These are phyloP conservation scores for Escarpia spicata DNA, from an alignment of 2,888 invertebrate genomes.

Conservation along the genomic window DNA sequence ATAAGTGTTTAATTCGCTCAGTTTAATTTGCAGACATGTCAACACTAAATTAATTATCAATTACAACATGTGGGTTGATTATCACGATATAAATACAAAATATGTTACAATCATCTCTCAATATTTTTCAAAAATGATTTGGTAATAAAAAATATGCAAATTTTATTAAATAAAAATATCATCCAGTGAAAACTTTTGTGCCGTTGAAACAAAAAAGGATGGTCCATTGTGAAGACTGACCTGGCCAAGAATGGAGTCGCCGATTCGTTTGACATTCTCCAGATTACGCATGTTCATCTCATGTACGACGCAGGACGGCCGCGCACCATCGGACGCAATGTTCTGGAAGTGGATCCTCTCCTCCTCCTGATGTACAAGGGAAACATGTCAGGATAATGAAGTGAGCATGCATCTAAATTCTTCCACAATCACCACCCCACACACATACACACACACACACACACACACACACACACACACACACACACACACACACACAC, in stretches of 20 bases:
- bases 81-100: too few species aligned
- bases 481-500: too few species aligned
- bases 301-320: constrained; percentile 65
- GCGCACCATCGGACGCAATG: constrained; percentile 44
- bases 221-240: constrained; percentile 48
- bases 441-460: too few species aligned
- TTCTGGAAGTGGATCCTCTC: constrained; percentile 50
- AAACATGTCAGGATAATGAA: background rate
- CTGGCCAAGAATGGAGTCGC: constrained; percentile 67
- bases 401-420: background rate
- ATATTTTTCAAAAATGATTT: too few species aligned
- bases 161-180: too few species aligned
- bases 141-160: too few species aligned
- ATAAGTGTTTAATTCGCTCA: too few species aligned
- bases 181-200: background rate
- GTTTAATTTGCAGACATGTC: too few species aligned
- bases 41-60: too few species aligned
- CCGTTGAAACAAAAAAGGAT: background rate
- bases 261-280: constrained; percentile 36
- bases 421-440: background rate
- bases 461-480: too few species aligned
- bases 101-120: too few species aligned
- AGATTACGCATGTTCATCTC: constrained; percentile 63
- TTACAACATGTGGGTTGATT: too few species aligned
- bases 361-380: constrained; percentile 51